A percentile compares a stretch with the other conserved stretches of the same genome.
Conservation (phyloP, 2,797 vertebrate genomes). For the Steatocranus sp. region DNA sequence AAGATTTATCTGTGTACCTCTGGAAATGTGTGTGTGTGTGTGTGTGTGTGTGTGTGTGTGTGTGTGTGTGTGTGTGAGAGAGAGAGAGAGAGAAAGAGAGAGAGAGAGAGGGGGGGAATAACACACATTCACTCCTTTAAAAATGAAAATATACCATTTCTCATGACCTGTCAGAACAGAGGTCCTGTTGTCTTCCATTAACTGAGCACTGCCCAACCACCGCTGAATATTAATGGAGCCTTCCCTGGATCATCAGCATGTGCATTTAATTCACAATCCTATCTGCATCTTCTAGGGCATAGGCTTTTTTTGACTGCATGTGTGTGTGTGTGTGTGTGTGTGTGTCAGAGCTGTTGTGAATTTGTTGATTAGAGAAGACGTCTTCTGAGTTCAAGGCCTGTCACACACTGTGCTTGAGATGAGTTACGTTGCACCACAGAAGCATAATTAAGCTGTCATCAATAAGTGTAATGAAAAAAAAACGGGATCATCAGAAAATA, state of each 20-base stretch:
- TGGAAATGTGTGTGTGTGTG: neutral
- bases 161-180: conserved; percentile 78
- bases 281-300: conserved; percentile 61
- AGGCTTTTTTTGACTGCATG: neutral
- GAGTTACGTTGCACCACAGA: conserved; percentile 38
- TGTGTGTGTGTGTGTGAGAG: neutral
- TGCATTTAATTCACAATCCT: conserved; percentile 70
- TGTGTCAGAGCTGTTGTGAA: conserved; percentile 17
- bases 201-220: conserved; percentile 72
- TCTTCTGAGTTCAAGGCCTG: conserved; percentile 53
- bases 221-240: conserved; percentile 79
- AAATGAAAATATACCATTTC: conserved; percentile 61
- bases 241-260: conserved; percentile 64
- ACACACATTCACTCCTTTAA: neutral
- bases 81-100: neutral
- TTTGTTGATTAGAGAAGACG: conserved; percentile 45
- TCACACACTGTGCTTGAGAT: conserved; percentile 36
- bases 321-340: neutral
- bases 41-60: neutral
- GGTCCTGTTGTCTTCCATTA: conserved; percentile 81
- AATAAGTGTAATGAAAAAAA: neutral
- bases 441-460: conserved; percentile 35
- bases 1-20: neutral
- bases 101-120: neutral
- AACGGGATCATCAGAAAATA: neutral